Base-by-base conservation (phyloP, 2,797 vertebrate genomes). In the Manis crassicaudata region DNA sequence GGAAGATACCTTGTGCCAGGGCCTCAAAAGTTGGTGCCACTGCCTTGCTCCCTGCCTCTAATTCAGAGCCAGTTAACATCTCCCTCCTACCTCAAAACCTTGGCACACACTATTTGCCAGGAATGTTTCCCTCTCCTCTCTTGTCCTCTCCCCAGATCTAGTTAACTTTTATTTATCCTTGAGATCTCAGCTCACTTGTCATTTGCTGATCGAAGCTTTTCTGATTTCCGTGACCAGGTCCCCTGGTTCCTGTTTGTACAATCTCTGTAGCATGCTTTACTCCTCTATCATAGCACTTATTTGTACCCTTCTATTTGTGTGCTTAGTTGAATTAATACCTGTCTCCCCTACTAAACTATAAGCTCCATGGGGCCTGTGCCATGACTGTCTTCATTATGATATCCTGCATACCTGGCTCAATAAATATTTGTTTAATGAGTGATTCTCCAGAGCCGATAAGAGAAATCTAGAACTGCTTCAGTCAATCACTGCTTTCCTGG, bases 321-420 rank as follows among this genome's bases (percentile, higher is more conserved):
- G 32, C 60, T 84, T 83, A 21, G 82, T 90, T 82, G 76, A 90
- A 90, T 87, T 94, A 90, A 70, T 94, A 52, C 46, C 60, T 80
- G 10, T 86, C 37, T 96, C 12, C 43, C 54, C 32, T 63, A 58
- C 35, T 90, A 77, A 95, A 90, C 56, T 83, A 37, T 82, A 90
- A 94, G 12, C 6, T 68, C 37, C 60, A 0, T 84, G 11, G 70
- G 63, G 27, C 46, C 91, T 82, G 58, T 35, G 4, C 72, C 37
- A 20, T 63, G 54, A 75, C 20, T 88, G 35, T 81, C 21, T 14
- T 82, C 70, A 32, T 75, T 79, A 40, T 65, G n/a, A 3, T 87
- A 50, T 17, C 50, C 58, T 92, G n/a, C 75, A 21, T 84, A 56
- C 79, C 17, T 87, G 77, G 12, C 37, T 93, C 70, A 68, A 18